Base-by-base conservation (phyloP, 2,888 invertebrate genomes). In the Lobophora halterata region DNA sequence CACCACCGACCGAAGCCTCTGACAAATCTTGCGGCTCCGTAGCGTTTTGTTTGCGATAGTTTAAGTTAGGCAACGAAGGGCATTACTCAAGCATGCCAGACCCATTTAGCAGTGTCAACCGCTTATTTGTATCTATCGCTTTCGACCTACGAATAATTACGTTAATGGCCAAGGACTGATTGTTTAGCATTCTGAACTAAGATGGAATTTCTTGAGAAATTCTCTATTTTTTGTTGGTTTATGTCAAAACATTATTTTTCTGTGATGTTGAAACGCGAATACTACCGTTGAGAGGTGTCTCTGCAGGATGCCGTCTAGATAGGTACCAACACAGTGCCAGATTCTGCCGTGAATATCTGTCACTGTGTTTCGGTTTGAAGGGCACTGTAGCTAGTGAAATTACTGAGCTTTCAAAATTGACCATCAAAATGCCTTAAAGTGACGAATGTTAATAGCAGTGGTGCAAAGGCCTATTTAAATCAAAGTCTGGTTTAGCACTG, bases 91-190 rank as follows among this genome's bases (percentile, higher is more conserved):
- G 64, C 54, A 69, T 68, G 71, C 74, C 66, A 60, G 52, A 58
- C 61, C 66, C 79, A 86, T 86, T 85, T 86, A 83, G 58, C 82
- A 82, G 70, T 73, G 85, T 79, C 83, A 70, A 76, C 83, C 83
- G 81, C 83, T 65, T 78, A 86, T 86, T 85, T 83, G 79, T 73
- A 70, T 55, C 65, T 72, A 77, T 72, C 65, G 65, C 61, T 53
- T 49, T 50, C 49, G 59, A 61, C 55, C 58, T 58, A 53, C 43
- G 52, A 63, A 62, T 62, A 58, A 61, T 61, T 48, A 46, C 38
- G 43, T 45, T 19, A 30, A 34, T 33, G 34, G 27, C 19, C 26
- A 28, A 9, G 32, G 35, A 44, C 33, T 39, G 39, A 46, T 45
- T 40, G 31, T 23, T 32, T 25, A 16, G 5, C 14, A 46, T 47